Evolutionary conservation across 2,888 invertebrate genomes (phyloP).

Genomic region (Apeira syringaria): DNA sequence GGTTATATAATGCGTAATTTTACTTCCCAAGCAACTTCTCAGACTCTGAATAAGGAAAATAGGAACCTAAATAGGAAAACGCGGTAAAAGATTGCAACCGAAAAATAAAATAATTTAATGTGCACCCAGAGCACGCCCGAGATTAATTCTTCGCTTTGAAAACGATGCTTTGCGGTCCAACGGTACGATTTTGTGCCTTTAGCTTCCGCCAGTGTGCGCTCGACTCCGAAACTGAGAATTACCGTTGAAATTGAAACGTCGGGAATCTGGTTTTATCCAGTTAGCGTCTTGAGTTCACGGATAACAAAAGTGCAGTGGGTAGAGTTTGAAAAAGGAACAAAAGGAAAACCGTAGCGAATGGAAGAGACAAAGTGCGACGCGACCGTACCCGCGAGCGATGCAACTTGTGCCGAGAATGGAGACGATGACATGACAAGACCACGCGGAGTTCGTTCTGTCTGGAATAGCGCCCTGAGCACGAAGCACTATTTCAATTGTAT

Average conservation of each 20-base stretch:
- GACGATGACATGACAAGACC: not conserved
- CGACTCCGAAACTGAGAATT: constrained; percentile 23
- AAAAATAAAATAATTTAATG: constrained; percentile 5
- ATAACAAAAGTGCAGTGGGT: constrained; percentile 29
- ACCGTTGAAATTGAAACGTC: constrained; percentile 31
- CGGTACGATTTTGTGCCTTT: constrained; percentile 17
- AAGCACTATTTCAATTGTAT: too few relatives aligned
- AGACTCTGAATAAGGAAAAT: too few relatives aligned
- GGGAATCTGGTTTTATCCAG: constrained; percentile 29
- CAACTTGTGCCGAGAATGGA: constrained; percentile 13
- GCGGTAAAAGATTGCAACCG: constrained; percentile 1
- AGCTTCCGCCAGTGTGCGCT: constrained; percentile 9
- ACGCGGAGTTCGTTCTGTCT: not conserved
- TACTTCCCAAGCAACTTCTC: too few relatives aligned
- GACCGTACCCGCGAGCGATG: constrained; percentile 26
- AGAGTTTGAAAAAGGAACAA: constrained; percentile 32
- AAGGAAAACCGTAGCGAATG: constrained; percentile 15
- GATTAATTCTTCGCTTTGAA: constrained; percentile 23
- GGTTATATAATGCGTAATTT: too few relatives aligned
- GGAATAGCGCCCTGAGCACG: not conserved
- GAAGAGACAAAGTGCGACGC: constrained; percentile 30
- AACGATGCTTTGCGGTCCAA: constrained; percentile 20
- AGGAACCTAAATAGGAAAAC: too few relatives aligned
- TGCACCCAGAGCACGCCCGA: constrained; percentile 2
- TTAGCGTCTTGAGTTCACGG: constrained; percentile 31